Conservation (phyloP, 2,113 vertebrate species). For the Archilochus colubris region DNA sequence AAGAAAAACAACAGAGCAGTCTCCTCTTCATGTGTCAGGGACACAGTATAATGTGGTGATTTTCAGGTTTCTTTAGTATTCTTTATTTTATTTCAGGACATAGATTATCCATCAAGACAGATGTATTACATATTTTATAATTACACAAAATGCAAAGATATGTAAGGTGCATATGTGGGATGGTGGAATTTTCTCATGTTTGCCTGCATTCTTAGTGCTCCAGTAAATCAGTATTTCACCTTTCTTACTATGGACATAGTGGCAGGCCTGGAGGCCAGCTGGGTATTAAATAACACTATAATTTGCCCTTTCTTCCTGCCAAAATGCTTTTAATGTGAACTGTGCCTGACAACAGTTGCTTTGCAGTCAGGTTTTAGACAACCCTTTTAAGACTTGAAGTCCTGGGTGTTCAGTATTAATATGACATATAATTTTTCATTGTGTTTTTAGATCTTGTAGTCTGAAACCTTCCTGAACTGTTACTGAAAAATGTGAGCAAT, state of each 20-base stretch:
- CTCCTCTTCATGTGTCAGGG: not conserved
- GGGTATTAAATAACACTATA: not conserved
- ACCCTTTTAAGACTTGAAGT: not conserved
- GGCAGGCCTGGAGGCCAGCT: not conserved
- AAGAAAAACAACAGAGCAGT: not conserved
- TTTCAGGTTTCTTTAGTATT: not conserved
- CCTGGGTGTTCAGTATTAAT: not conserved
- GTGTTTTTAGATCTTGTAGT: not conserved
- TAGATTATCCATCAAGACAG: not conserved
- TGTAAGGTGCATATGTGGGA: not conserved
- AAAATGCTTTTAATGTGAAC: not conserved
- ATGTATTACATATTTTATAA: not conserved
- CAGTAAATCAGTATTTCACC: not conserved
- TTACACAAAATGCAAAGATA: not conserved
- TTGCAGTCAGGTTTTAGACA: not conserved
- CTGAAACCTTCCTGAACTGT: constrained; percentile 54
- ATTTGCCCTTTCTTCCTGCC: not conserved
- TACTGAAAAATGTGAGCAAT: constrained; percentile 53
- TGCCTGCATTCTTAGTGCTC: not conserved
- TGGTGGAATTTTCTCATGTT: not conserved
- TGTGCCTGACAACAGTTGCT: not conserved
- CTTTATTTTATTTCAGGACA: not conserved
- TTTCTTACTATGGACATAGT: not conserved
- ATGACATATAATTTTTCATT: not conserved
- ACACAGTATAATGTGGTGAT: not conserved